These are phyloP conservation scores for Agonopterix subpropinquella DNA, from an alignment of 2,888 invertebrate genomes.

Conservation along the genomic window DNA sequence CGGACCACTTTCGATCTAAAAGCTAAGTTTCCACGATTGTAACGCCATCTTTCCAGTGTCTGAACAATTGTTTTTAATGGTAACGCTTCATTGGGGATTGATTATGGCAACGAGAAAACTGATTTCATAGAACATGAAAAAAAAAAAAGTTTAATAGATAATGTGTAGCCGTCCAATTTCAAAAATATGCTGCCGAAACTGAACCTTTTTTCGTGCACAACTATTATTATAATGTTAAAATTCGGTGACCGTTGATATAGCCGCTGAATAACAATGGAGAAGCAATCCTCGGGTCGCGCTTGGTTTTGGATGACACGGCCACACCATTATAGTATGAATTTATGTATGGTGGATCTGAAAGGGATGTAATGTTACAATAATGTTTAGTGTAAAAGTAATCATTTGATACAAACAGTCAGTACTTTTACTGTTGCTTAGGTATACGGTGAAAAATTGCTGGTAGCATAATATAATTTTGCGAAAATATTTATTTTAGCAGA, in stretches of 20 bases:
- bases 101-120: no score
- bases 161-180: conserved; percentile 44
- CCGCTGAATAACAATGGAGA: conserved; percentile 58
- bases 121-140: no score
- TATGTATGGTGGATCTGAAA: conserved; percentile 41
- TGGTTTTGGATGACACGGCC: conserved; percentile 43
- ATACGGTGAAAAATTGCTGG: not conserved
- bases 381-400: not conserved
- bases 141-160: conserved; percentile 6
- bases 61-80: no score
- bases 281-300: conserved; percentile 33
- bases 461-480: no score
- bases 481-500: no score
- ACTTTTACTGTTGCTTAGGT: not conserved
- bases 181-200: conserved; percentile 3
- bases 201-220: no score
- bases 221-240: conserved; percentile 41
- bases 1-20: no score
- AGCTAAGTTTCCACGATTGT: no score
- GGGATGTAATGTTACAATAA: not conserved
- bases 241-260: conserved; percentile 34
- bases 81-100: no score
- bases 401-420: not conserved
- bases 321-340: conserved; percentile 66
- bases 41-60: no score